Conservation (phyloP, 2,113 vertebrate genomes). For the Equus przewalskii region DNA sequence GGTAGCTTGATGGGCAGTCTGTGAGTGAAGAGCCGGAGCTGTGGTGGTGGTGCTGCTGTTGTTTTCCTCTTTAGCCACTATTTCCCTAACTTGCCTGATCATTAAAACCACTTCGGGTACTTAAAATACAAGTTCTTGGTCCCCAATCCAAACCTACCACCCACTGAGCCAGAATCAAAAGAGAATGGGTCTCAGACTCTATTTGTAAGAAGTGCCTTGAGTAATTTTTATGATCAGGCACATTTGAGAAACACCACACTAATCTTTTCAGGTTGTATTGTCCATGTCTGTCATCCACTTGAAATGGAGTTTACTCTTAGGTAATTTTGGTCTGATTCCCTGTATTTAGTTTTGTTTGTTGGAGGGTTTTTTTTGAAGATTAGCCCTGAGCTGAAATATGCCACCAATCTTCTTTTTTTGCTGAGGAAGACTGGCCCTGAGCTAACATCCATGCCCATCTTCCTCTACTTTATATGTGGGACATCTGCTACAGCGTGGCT, state of each 20-base stretch:
- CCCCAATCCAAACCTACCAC: background rate
- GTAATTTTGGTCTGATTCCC: background rate
- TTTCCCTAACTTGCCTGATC: background rate
- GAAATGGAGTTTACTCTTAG: background rate
- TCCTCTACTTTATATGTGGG: no score
- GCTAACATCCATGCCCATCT: no score
- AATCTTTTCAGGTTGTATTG: background rate
- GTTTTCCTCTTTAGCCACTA: background rate
- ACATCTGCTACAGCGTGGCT: no score
- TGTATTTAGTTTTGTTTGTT: background rate
- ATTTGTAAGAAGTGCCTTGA: background rate
- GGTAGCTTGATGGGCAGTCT: background rate
- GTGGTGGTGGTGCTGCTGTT: background rate
- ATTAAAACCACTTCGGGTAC: background rate
- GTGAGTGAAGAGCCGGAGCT: background rate
- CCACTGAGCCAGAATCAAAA: background rate
- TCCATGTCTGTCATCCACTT: background rate
- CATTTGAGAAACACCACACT: background rate
- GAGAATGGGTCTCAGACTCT: background rate
- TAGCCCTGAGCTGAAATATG: no score
- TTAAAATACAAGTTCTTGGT: background rate
- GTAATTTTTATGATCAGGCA: background rate
- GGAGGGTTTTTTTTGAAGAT: no score
- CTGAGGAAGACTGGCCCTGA: no score
- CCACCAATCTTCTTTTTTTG: no score